Conservation (phyloP, 2,888 invertebrate genomes). For the Lithophane ornitopus region DNA sequence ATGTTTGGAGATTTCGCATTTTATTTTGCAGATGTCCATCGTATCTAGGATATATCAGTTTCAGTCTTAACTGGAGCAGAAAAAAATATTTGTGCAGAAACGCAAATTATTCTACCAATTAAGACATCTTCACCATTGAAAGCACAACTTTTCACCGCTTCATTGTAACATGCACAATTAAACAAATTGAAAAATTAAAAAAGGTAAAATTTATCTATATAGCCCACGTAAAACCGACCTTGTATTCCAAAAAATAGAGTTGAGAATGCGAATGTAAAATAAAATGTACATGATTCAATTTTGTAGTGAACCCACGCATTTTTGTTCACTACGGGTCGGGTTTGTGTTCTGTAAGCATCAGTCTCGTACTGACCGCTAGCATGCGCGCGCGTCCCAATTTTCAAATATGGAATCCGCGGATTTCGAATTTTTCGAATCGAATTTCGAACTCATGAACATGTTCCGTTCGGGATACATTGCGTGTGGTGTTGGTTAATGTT, state of each 20-base stretch:
- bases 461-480: conserved; percentile 45
- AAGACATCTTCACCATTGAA: conserved; percentile 53
- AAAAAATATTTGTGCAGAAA: conserved; percentile 25
- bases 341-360: conserved; percentile 80
- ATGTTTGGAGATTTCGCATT: not conserved
- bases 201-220: conserved; percentile 72
- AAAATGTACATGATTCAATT: conserved; percentile 76
- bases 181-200: conserved; percentile 78
- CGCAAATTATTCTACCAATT: conserved; percentile 28
- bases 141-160: conserved; percentile 67
- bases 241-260: conserved; percentile 70
- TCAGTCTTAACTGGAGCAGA: not conserved
- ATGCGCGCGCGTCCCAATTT: conserved; percentile 81
- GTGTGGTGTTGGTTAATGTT: conserved; percentile 58
- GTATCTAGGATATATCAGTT: not conserved
- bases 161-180: conserved; percentile 71
- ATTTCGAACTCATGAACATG: conserved; percentile 53
- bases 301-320: conserved; percentile 83
- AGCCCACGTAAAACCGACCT: conserved; percentile 63
- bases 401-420: conserved; percentile 71
- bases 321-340: conserved; percentile 79
- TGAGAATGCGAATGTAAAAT: conserved; percentile 69
- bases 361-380: conserved; percentile 76
- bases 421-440: conserved; percentile 63
- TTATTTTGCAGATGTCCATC: not conserved